Conservation (phyloP, 2,113 vertebrate genomes). For the Brachyhypopomus occidentalis region DNA sequence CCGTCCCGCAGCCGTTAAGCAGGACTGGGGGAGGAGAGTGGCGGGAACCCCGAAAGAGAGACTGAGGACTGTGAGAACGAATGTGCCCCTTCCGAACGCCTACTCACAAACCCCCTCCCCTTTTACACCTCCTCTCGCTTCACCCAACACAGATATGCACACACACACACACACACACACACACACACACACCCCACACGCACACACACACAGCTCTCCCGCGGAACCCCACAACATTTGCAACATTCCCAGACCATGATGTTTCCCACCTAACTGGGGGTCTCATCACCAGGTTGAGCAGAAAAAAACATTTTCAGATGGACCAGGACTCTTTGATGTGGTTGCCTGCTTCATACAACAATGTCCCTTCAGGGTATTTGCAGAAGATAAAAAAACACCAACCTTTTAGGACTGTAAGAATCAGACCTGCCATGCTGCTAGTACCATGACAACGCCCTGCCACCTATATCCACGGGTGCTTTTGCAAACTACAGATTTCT, state of each 20-base stretch:
- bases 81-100: slow-evolving; percentile 12
- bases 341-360: background rate
- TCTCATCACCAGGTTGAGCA: background rate
- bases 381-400: too few species aligned
- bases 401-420: too few species aligned
- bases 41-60: slow-evolving; percentile 61
- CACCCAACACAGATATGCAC: background rate
- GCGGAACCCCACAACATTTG: background rate
- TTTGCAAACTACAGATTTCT: too few species aligned
- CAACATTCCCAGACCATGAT: slow-evolving; percentile 27
- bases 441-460: too few species aligned
- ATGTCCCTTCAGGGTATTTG: background rate
- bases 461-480: too few species aligned
- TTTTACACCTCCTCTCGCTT: background rate
- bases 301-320: background rate
- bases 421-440: too few species aligned
- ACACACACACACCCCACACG: background rate
- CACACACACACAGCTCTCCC: background rate
- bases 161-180: background rate
- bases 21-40: slow-evolving; percentile 60
- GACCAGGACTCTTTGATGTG: background rate
- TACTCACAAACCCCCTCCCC: background rate
- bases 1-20: slow-evolving; percentile 60
- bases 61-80: slow-evolving; percentile 51
- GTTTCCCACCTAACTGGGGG: slow-evolving; percentile 11